Evolutionary conservation across 1,140 invertebrate genomes (phyloP), one percentile per base, ranked within the genome.

Genomic region (Macrocentrus cingulum): DNA sequence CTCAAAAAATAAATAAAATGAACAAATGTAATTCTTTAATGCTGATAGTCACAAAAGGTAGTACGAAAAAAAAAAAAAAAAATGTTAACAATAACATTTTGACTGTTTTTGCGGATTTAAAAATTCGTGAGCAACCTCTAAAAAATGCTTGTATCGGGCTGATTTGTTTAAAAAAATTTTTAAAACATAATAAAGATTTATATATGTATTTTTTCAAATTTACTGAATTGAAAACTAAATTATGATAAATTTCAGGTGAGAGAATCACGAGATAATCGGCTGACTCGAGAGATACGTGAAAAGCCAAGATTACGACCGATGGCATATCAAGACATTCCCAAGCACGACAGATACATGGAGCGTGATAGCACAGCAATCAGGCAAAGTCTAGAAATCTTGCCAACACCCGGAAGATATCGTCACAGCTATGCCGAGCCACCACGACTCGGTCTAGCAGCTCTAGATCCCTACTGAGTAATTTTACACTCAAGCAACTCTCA

Each of bases 331-430:
- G 83, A 85, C 48, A 66, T 84, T 9, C 74, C 81, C 2, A 82
- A 84, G 9, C 74, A 79, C 56, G 82, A 84, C 56, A 69, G 82
- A 66, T 84, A 81, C 58, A 81, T 84, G 22, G 83, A 84, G 65
- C 76, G 82, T 13, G 83, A 84, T 13, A 81, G 77, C 29, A 37
- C 29, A 8, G 80, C 82, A n/a, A 39, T 29, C 8, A 75, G 82
- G 58, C 68, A 76, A 3, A 60, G 75, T 20, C 61, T 77, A 50
- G 75, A 80, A 63, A 77, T 77, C 15, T 66, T 71, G 3, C 68
- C 72, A 39, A 72, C 71, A 52, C 68, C 75, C 0, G 68, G 75
- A 23, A 74, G 81, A 67, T 83, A 83, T 58, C 73, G 82, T 41
- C 81, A 83, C 66, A 83, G 82, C 67, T 83, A 83, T 49, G 81